Conservation (phyloP, 2,113 vertebrate species). For the Dasyprocta punctata region DNA sequence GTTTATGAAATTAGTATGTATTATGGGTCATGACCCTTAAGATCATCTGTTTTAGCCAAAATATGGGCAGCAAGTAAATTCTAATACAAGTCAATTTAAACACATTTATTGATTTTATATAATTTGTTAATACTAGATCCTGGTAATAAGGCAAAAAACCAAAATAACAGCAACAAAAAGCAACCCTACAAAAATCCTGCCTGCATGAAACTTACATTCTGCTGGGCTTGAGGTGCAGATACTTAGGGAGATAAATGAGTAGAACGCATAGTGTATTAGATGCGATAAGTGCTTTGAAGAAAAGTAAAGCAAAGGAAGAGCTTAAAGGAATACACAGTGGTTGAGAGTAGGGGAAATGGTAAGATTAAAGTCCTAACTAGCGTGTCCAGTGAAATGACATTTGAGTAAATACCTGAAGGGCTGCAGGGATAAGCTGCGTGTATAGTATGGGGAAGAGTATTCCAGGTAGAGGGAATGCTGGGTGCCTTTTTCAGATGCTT, state of each 20-base stretch:
- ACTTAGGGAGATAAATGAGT: not conserved
- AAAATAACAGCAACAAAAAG: not conserved
- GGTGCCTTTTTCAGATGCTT: not conserved
- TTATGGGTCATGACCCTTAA: not conserved
- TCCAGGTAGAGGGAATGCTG: not conserved
- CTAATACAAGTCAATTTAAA: not conserved
- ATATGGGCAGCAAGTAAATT: not conserved
- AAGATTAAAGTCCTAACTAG: not conserved
- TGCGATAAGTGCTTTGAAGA: not conserved
- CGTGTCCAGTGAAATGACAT: not conserved
- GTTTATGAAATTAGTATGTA: not conserved
- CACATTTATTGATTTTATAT: not conserved
- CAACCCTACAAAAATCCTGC: not conserved
- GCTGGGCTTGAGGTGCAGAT: not conserved
- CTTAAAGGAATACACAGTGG: not conserved
- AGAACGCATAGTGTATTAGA: not conserved
- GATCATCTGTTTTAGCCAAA: constrained; percentile 40
- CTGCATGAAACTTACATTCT: not conserved
- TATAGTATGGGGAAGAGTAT: not conserved
- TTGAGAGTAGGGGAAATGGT: not conserved
- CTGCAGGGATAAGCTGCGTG: not conserved
- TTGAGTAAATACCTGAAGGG: constrained; percentile 1
- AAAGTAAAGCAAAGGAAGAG: not conserved
- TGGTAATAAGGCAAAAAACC: not conserved
- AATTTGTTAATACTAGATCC: not conserved